These are phyloP conservation scores for Chondrosia reniformis DNA, from an alignment of 37 sponge, comb jelly and placozoan genomes.

Conservation along the genomic window DNA sequence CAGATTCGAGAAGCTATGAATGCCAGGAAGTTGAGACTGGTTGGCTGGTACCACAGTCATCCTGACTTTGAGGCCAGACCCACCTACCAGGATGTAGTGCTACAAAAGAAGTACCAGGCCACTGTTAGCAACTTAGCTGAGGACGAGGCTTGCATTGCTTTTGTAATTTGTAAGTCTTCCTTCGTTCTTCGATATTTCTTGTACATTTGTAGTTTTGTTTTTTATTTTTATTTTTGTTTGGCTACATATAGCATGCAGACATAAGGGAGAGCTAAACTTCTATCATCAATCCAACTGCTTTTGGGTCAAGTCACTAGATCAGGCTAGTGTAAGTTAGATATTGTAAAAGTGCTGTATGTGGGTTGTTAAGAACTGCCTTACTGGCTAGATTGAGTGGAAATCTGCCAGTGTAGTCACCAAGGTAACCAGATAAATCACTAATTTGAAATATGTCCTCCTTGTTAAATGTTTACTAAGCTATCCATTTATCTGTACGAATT, in stretches of 20 bases:
- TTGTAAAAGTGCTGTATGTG: neutral
- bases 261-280: neutral
- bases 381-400: no score
- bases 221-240: no score
- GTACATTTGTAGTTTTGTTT: no score
- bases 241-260: slow-evolving; percentile 12
- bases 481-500: no score
- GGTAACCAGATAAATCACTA: no score
- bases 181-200: neutral
- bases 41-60: slow-evolving; percentile 95
- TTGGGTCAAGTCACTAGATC: slow-evolving; percentile 19
- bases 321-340: slow-evolving; percentile 16
- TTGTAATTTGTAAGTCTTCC: slow-evolving; percentile 63
- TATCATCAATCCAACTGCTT: slow-evolving; percentile 15
- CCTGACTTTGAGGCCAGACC: slow-evolving; percentile 74
- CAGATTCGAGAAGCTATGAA: slow-evolving; percentile 54
- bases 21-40: slow-evolving; percentile 43
- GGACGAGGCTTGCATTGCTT: slow-evolving; percentile 74
- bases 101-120: slow-evolving; percentile 73
- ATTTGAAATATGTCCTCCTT: no score
- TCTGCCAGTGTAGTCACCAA: no score
- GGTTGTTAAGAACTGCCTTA: no score
- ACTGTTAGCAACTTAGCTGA: slow-evolving; percentile 28
- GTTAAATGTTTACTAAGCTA: no score
- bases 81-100: slow-evolving; percentile 70